Evolutionary conservation across 2,113 vertebrate genomes (phyloP).

Genomic region (Saimiri boliviensis): DNA sequence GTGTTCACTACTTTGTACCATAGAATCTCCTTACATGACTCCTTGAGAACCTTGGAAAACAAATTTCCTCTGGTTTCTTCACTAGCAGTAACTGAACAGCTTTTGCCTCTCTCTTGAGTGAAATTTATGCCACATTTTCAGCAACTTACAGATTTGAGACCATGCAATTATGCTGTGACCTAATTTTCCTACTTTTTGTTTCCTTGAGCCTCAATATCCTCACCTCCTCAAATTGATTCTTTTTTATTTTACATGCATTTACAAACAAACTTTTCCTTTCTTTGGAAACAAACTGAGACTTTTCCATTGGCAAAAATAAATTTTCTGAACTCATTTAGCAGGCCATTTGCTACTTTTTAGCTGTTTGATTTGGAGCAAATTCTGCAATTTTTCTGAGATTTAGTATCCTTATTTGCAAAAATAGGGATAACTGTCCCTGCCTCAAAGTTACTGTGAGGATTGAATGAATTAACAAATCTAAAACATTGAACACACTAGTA

Average conservation of each 20-base stretch:
- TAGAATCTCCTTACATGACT: not conserved
- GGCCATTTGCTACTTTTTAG: not conserved
- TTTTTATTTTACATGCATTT: not conserved
- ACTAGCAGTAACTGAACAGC: not conserved
- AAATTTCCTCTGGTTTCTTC: not conserved
- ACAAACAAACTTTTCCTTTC: not conserved
- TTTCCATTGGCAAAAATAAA: not conserved
- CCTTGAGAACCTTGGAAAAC: not conserved
- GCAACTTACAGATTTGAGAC: not conserved
- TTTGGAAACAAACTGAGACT: slow-evolving; percentile 14
- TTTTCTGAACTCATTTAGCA: not conserved
- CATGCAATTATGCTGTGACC: not conserved
- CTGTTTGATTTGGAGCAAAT: not conserved
- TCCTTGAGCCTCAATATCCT: not conserved
- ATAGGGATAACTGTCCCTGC: not conserved
- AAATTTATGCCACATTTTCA: not conserved
- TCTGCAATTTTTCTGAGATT: not conserved
- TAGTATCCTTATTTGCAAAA: not conserved
- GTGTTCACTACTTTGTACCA: not conserved
- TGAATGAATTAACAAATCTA: not conserved
- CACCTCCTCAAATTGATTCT: not conserved
- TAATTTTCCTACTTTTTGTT: not conserved
- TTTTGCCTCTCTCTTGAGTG: not conserved
- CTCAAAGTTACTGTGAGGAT: not conserved
- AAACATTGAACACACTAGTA: not conserved